Base-by-base conservation (phyloP, 1,140 invertebrate genomes). In the Drosophila oshimai region DNA sequence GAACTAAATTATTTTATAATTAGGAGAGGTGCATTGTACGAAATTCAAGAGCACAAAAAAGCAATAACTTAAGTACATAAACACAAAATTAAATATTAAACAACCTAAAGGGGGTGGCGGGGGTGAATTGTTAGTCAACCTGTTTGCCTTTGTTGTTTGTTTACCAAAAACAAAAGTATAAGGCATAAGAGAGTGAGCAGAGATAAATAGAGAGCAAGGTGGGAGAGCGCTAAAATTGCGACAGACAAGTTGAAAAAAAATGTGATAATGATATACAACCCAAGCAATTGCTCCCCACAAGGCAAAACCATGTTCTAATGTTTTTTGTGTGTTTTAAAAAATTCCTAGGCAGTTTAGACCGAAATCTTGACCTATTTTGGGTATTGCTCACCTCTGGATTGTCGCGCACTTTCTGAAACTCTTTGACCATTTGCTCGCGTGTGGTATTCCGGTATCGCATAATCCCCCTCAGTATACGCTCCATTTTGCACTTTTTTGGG, bases 371-470 rank as follows among this genome's bases (percentile, higher is more conserved):
- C 49, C 31, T 54, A 47, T 37, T 31, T 36, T 22, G 33, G 4
- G 24, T 26, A 50, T 20, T 65, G 92, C 94, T 93, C 92, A 98
- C 97, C 93, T 95, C 94, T 9, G 97, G 97, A 92, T 97, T 94
- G 92, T 98, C 95, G 89, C 93, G 94, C 61, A 98, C 96, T 93
- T 95, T 92, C 91, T 96, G 92, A 91, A 98, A 98, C 91, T 98
- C 96, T 91, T 97, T 94, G 10, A 98, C 96, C 96, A 98, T 97
- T 89, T 93, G 94, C 64, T 95, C 93, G 67, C 95, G 93, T 57
- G 96, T 95, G 29, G 95, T 95, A 46, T 95, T 93, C 41, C 96
- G 93, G 91, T 98, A 98, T 89, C 94, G 94, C 94, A 98, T 97
- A 46, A 98, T 95, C 26, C 97, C 97, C 90, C 95, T 93, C 42